Conservation (phyloP, 2,888 invertebrate species). For the Rhagonycha fulva region DNA sequence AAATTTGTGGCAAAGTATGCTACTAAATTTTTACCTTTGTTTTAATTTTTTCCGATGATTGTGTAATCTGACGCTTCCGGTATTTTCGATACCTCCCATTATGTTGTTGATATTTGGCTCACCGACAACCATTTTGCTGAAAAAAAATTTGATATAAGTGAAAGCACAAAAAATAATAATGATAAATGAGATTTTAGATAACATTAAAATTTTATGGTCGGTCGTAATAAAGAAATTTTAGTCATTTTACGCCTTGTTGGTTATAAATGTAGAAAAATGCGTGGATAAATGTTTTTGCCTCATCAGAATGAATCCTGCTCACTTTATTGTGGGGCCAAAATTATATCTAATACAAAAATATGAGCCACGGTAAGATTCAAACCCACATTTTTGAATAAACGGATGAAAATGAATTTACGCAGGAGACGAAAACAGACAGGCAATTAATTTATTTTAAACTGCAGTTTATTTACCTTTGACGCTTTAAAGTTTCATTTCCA, state of each 20-base stretch:
- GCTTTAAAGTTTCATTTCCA: too few species aligned
- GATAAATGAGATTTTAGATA: background rate
- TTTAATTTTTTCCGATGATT: slow-evolving; percentile 87
- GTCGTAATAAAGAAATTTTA: background rate
- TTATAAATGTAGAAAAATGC: background rate
- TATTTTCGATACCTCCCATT: slow-evolving; percentile 90
- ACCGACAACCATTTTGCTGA: slow-evolving; percentile 80
- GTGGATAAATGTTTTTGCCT: background rate
- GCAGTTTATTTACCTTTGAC: too few species aligned
- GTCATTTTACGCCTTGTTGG: background rate
- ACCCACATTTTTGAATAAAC: too few species aligned
- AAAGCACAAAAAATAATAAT: background rate
- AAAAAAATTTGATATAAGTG: slow-evolving; percentile 9
- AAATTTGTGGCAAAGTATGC: background rate
- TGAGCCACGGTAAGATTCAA: too few species aligned
- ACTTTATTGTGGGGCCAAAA: background rate
- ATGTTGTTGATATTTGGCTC: slow-evolving; percentile 82
- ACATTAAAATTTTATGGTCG: background rate
- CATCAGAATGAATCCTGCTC: background rate
- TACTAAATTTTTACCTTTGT: slow-evolving; percentile 69
- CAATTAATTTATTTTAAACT: too few species aligned
- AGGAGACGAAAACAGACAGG: too few species aligned
- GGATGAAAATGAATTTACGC: too few species aligned
- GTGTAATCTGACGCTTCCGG: slow-evolving; percentile 86
- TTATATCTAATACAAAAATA: too few species aligned